Evolutionary conservation across 1,140 invertebrate species (phyloP).

Genomic region (Maconellicoccus hirsutus): DNA sequence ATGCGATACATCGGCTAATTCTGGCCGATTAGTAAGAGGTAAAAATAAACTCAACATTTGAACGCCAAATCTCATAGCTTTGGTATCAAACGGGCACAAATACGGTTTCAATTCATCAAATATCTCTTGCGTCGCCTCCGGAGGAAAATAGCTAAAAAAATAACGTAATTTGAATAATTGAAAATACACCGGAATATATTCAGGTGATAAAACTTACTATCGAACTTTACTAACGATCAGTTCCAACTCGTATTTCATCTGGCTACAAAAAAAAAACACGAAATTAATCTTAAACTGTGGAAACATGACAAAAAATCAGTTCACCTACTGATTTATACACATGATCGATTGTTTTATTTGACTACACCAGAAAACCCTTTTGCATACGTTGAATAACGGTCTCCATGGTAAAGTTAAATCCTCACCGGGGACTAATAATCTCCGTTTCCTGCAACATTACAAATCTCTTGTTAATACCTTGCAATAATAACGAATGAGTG

Average conservation of each 20-base stretch:
- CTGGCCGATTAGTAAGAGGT: conserved; percentile 51
- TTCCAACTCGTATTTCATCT: conserved; percentile 31
- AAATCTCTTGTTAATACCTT: too few relatives aligned
- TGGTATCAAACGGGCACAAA: conserved; percentile 54
- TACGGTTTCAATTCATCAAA: conserved; percentile 67
- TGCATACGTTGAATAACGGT: conserved; percentile 61
- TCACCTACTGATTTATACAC: conserved; percentile 46
- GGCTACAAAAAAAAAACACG: conserved; percentile 26
- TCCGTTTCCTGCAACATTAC: conserved; percentile 50
- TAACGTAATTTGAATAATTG: conserved; percentile 28
- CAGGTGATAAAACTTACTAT: conserved; percentile 36
- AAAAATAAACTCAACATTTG: conserved; percentile 60
- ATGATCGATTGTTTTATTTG: conserved; percentile 49
- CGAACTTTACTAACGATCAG: conserved; percentile 30
- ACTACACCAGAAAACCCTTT: conserved; percentile 39
- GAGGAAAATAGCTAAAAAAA: conserved; percentile 56
- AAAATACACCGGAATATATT: conserved; percentile 17
- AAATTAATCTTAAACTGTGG: background rate
- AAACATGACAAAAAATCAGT: conserved; percentile 17
- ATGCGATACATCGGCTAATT: conserved; percentile 50
- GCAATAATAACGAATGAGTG: too few relatives aligned
- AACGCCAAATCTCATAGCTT: conserved; percentile 46
- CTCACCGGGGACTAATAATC: conserved; percentile 57
- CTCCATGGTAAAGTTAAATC: conserved; percentile 76
- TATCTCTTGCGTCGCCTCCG: conserved; percentile 71